Evolutionary conservation across 92 coral and sea anemone genomes (phyloP).

Genomic region (Metridium senile): DNA sequence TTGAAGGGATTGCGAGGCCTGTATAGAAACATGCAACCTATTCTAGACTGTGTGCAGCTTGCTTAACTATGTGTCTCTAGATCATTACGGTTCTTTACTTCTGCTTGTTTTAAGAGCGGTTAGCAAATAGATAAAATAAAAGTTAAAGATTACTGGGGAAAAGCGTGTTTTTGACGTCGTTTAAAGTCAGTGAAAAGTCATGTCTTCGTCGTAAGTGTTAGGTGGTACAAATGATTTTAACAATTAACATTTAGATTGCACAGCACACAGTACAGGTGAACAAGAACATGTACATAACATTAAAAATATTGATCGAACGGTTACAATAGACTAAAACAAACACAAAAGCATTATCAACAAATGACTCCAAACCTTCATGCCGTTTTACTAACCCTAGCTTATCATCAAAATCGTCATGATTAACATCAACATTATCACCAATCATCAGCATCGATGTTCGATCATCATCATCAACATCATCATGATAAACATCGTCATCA

Average conservation of each 20-base stretch:
- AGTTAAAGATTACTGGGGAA: not conserved
- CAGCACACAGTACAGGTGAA: not conserved
- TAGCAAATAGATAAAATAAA: not conserved
- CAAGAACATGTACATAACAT: not conserved
- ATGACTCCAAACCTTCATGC: too few relatives aligned
- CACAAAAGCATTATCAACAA: too few relatives aligned
- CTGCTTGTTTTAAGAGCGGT: not conserved
- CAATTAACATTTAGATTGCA: not conserved
- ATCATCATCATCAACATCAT: too few relatives aligned
- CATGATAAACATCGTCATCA: too few relatives aligned
- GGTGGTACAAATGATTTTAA: not conserved
- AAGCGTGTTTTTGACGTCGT: not conserved
- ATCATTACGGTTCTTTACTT: not conserved
- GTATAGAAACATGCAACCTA: constrained; percentile 1
- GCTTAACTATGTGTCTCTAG: not conserved
- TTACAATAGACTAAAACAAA: too few relatives aligned
- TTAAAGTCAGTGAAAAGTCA: not conserved
- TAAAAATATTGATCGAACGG: too few relatives aligned
- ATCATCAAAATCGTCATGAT: too few relatives aligned
- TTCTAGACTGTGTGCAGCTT: constrained; percentile 13
- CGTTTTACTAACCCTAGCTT: too few relatives aligned
- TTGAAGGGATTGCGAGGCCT: constrained; percentile 4
- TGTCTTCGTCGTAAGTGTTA: not conserved
- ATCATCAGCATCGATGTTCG: too few relatives aligned
- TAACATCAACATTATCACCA: too few relatives aligned